Base-by-base conservation (phyloP, 2,888 invertebrate species). In the Mesodorylaimus sp. region DNA sequence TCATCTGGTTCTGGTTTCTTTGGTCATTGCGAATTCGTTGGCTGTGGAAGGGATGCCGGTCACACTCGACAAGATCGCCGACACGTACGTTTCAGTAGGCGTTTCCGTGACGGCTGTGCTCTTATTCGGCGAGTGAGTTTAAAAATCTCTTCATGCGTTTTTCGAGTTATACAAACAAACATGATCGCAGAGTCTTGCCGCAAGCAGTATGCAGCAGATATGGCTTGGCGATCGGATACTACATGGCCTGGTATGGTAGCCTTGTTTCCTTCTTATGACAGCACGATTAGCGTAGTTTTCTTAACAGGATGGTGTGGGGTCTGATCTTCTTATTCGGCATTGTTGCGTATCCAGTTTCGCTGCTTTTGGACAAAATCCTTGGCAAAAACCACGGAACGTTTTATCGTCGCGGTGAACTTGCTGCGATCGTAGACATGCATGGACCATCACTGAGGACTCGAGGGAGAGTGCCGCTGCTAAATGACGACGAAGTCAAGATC, bases 11-110 rank as follows among this genome's bases (percentile, higher is more conserved):
- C 56, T 68, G 16, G 67, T 68, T 16, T 67, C 68, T 0, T 54
- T 68, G 44, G 55, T 68, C 32, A 56, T 68, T 44, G 62, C 62
- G 23, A 68, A 68, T 56, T 65, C 67, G 19, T 64, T 57, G 5
- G 61, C 64, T 25, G 66, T 67, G 25, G 67, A 67, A 52, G 59
- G 65, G 10, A 66, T 67, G 66, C 67, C 67, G n/a, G 60, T 67
- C 7, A 67, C 64, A 50, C 51, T 67, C 47, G 66, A 67, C 54
- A 52, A 59, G 41, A 59, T 67, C 2, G 66, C 66, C 1, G 60
- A 62, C 50, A 65, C 66, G 2, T 51, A 67, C 26, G 61, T 58
- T 24, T 67, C 67, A 13, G 60, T 68, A 29, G 46, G 58, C n/a
- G 64, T 66, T 2, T 67, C 67, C 25, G 64, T 65, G 1, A 62